Base-by-base conservation (phyloP, 2,888 invertebrate species). In the Cremastinae sp. region DNA sequence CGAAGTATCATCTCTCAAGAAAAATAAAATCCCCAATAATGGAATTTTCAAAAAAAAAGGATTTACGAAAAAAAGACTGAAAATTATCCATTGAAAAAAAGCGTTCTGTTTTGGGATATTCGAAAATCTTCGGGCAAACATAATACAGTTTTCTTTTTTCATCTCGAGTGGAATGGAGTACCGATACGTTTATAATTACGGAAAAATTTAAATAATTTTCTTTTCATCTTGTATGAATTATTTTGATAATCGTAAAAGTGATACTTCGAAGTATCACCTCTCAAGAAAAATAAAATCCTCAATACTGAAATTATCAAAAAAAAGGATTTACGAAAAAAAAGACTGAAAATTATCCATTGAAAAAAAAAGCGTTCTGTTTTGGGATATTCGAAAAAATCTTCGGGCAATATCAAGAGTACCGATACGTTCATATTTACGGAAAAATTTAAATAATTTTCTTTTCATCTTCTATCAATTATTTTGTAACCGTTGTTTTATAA, bases 241-340 rank as follows among this genome's bases (percentile, higher is more conserved):
- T n/a, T n/a, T n/a, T n/a, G n/a, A n/a, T n/a, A n/a, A n/a, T n/a
- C n/a, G n/a, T n/a, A n/a, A n/a, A n/a, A n/a, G n/a, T n/a, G n/a
- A n/a, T n/a, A n/a, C n/a, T n/a, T n/a, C n/a, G n/a, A n/a, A n/a
- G n/a, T n/a, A n/a, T n/a, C n/a, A n/a, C 5, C 28, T 28, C 5
- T 28, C 28, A 28, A 3, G 28, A 5, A 28, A 28, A 28, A 28
- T 28, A 28, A 28, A 28, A 2, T 28, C 28, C 28, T 2, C 2
- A 28, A 5, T 28, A 28, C 2, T 28, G 5, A 5, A 28, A 28
- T 28, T 3, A 3, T 2, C 2, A 28, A 5, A 28, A 28, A 28
- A 28, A 28, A 28, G 5, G n/a, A n/a, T n/a, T n/a, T n/a, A 66
- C 43, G 62, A 74, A 73, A 77, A 69, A 61, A n/a, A n/a, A n/a